Evolutionary conservation across 2,113 vertebrate genomes (phyloP), one percentile per base, ranked within the genome.

Genomic region (chimpanzee (Pan troglodytes)): DNA sequence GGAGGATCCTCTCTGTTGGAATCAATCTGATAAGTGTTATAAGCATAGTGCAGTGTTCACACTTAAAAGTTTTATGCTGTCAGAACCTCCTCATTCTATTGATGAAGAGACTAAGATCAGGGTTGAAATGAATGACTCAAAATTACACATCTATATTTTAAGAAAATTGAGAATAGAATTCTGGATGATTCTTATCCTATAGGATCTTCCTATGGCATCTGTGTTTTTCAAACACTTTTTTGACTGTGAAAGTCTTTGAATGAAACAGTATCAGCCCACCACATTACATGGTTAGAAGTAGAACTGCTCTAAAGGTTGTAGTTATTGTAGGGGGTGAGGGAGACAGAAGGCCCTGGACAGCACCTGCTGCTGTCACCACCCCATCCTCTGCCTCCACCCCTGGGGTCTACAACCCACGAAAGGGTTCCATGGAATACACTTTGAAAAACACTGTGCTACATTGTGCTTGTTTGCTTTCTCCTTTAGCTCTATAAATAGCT

Each of bases 401-500:
- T 22, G 22, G 27, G 25, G 17, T 59, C 67, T 50, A 22, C 59
- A 78, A 57, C 13, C 12, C 45, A 79, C 91, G 23, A 83, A 95
- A 86, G 50, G 38, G 89, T 91, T 92, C 80, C 78, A 23, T 64
- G 79, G 75, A 88, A 86, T 27, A 93, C 38, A 80, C 59, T 95
- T 95, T 97, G 79, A 75, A 90, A 94, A 95, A 70, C 38, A 27
- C 35, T 48, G 6, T 38, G 27, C 50, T 76, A 27, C 0, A 12
- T 32, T 81, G 40, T 25, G 52, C 20, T 30, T 59, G 10, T 55
- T 83, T 83, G 48, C 32, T 92, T 73, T 79, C 72, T 96, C 67
- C n/a, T 88, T 89, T 55, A 83, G 40, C 25, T 78, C 61, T 85
- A 80, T 78, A 84, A 94, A 94, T 92, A 93, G 91, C 57, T 92